Base-by-base conservation (phyloP, 1,140 invertebrate genomes). In the Littorina saxatilis region DNA sequence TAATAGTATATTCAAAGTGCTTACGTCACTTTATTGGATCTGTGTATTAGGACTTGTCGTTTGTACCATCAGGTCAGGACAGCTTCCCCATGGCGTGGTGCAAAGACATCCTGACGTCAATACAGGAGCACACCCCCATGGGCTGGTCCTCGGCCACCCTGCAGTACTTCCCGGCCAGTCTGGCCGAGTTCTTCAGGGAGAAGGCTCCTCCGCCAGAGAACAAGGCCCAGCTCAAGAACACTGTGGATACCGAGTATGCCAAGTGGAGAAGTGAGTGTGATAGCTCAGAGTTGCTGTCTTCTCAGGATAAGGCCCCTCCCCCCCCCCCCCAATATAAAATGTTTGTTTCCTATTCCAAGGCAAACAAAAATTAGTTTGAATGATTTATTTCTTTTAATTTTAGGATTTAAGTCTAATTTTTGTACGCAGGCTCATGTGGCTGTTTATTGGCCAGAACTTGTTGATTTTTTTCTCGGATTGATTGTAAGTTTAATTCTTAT, bases 121-220 rank as follows among this genome's bases (percentile, higher is more conserved):
- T 99, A 3, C 97, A 98, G 95, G 96, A 97, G 85, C 96, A 96
- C 88, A 99, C 98, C 0, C 98, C 98, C 0, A 97, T 98, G 91
- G 96, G 96, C 75, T 99, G 98, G 98, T 96, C 97, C 0, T 95
- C 96, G 83, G 97, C 98, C 89, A 99, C 98, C 0, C 92, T 99
- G 1, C 95, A 96, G 82, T 98, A 96, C 89, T 99, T 99, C 89
- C 98, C 98, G 0, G 50, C 95, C 0, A 96, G 96, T 9, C 92
- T 99, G 0, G 95, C 95, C 37, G 97, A 99, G 84, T 99, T 98
- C 89, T 96, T 96, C 89, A 94, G 95, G 75, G 95, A 91, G 80
- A 91, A 90, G 17, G 32, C 61, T 78, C 96, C 90, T 94, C 96
- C n/a, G 94, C 95, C 0, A 88, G 97, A 98, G 89, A 97, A 98